These are phyloP conservation scores for Drosophila ercepeae DNA, from an alignment of 1,140 invertebrate genomes.

Conservation along the genomic window DNA sequence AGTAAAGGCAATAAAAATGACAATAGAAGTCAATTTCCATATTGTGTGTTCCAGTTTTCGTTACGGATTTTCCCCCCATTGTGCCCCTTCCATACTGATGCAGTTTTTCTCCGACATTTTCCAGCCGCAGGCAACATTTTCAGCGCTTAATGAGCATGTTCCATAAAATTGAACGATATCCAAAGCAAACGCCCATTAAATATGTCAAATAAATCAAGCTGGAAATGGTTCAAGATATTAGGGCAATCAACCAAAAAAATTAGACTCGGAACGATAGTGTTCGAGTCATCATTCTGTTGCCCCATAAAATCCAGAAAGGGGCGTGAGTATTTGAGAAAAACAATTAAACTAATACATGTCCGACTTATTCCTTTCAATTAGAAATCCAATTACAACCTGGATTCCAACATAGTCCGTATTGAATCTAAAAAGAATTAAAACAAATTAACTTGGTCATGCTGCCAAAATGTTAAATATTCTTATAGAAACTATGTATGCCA, in stretches of 20 bases:
- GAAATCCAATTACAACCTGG: neutral
- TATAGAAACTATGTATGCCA: neutral
- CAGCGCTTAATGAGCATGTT: constrained; percentile 50
- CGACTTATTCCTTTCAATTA: neutral
- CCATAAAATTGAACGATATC: constrained; percentile 53
- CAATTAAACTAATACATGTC: neutral
- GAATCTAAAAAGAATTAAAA: neutral
- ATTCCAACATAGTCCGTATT: neutral
- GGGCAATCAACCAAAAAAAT: constrained; percentile 20
- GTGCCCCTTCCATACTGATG: constrained; percentile 4
- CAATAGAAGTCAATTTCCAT: constrained; percentile 81
- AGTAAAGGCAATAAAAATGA: constrained; percentile 81
- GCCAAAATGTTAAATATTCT: neutral
- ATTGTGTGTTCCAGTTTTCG: constrained; percentile 65
- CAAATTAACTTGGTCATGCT: neutral
- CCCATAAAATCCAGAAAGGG: neutral
- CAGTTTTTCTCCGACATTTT: constrained; percentile 35
- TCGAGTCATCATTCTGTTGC: neutral
- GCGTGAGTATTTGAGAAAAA: neutral
- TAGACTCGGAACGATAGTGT: neutral
- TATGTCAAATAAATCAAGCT: constrained; percentile 72
- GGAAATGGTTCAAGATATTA: constrained; percentile 39
- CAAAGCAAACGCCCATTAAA: constrained; percentile 51
- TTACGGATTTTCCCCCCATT: constrained; percentile 50
- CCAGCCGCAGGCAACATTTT: constrained; percentile 41